These are phyloP conservation scores for Theristus sp. DNA, from an alignment of 2,888 invertebrate species.

Conservation along the genomic window DNA sequence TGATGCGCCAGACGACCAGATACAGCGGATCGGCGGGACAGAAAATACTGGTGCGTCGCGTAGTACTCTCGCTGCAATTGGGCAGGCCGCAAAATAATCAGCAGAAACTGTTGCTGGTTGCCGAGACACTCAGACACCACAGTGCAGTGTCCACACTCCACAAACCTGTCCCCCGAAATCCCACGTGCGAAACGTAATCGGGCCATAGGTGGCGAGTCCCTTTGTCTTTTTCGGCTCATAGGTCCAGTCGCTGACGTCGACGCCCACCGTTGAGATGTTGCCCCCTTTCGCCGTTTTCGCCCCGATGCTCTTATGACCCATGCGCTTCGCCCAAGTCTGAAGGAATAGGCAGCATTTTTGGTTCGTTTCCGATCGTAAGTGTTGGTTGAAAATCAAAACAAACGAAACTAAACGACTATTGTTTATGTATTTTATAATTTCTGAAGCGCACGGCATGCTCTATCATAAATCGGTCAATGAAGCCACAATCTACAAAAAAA, in stretches of 20 bases:
- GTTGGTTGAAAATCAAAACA: not conserved
- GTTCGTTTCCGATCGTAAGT: not conserved
- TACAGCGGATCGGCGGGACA: slow-evolving; percentile 84
- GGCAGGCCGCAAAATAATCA: not conserved
- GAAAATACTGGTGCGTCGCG: slow-evolving; percentile 92
- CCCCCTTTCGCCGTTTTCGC: slow-evolving; percentile 54
- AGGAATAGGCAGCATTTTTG: slow-evolving; percentile 17
- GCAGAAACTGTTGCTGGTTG: too few relatives aligned
- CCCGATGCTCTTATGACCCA: slow-evolving; percentile 69
- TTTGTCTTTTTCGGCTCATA: slow-evolving; percentile 43
- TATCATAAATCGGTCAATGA: too few relatives aligned
- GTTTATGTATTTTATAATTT: not conserved
- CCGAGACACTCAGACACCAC: not conserved
- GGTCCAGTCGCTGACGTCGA: slow-evolving; percentile 85
- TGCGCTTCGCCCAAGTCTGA: slow-evolving; percentile 78
- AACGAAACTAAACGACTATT: not conserved
- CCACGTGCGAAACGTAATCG: slow-evolving; percentile 74
- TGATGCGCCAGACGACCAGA: slow-evolving; percentile 80
- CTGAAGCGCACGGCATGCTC: too few relatives aligned
- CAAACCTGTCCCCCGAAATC: slow-evolving; percentile 81
- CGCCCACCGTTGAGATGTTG: slow-evolving; percentile 84
- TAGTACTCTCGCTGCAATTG: slow-evolving; percentile 58
- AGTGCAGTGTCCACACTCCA: not conserved
- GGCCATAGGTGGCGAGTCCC: slow-evolving; percentile 44
- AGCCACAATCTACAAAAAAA: too few relatives aligned